Base-by-base conservation (phyloP, 1,140 invertebrate species). In the Frieseomelitta varia region DNA sequence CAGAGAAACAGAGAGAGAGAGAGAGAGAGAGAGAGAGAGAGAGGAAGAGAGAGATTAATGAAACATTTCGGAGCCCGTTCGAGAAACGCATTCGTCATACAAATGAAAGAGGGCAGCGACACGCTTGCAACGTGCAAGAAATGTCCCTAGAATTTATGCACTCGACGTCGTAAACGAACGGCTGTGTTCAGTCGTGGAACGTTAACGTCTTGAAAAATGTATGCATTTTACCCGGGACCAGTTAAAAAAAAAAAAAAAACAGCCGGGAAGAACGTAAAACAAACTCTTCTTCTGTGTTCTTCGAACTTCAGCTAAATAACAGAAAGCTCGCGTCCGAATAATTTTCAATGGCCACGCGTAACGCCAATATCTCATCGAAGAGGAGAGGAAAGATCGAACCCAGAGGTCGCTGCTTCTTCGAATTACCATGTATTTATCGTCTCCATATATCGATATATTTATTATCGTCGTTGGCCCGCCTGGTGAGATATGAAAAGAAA, bases 81-180 rank as follows among this genome's bases (percentile, higher is more conserved):
- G 21, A 39, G 55, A 39, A 30, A 21, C 55, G 8, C 73, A 58
- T 75, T 56, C 21, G 55, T 75, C 73, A 74, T 34, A 53, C 53
- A 11, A 10, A n/a, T 27, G 10, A 27, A 1, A 27, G 1, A 17
- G 47, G 68, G 34, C 11, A 65, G n/a, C 24, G 30, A 14, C 34
- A 24, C 34, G 34, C 34, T 39, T 3, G 17, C 55, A 55, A 67
- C 63, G 34, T n/a, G 47, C 27, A 67, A 34, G n/a, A 79, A 68
- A 34, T 51, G 34, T 78, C 51, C 30, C 15, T 19, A n/a, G 77
- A 68, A 68, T 68, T 68, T 79, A 68, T 68, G 51, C 77, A 34
- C 27, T 68, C 19, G 65, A 55, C 51, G 51, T 55, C 2, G 65
- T 55, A 34, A 79, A 55, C 77, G 63, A 39, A 51, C 21, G 27